phyloP scores from a whole-genome alignment of 2,797 vertebrate genomes.

The Simalia tracyae region DNA sequence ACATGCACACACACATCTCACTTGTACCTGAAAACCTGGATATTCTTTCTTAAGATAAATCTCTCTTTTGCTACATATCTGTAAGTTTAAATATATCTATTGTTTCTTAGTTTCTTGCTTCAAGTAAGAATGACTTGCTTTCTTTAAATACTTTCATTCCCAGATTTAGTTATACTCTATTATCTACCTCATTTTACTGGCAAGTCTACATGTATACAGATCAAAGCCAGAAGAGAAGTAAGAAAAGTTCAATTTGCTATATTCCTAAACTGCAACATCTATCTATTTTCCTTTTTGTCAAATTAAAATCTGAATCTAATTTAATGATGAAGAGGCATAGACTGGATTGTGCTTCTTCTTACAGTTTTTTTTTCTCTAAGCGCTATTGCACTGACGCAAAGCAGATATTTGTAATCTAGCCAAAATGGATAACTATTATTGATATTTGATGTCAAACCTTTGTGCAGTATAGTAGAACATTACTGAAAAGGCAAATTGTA shows the following conservation, averaged over 20 bases:
- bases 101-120: background rate
- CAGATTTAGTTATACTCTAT: background rate
- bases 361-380: background rate
- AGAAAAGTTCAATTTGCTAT: background rate
- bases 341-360: background rate
- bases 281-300: background rate
- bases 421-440: background rate
- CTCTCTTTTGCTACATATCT: constrained; percentile 19
- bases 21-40: background rate
- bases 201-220: background rate
- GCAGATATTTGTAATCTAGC: background rate
- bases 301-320: constrained; percentile 7
- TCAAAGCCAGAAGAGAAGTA: background rate
- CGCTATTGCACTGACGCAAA: background rate
- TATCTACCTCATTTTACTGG: constrained; percentile 4
- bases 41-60: constrained; percentile 21
- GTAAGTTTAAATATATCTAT: constrained; percentile 15
- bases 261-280: background rate
- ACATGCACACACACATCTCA: background rate
- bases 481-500: background rate
- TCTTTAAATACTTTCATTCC: constrained; percentile 18
- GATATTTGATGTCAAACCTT: background rate
- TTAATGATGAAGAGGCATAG: background rate
- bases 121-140: background rate
- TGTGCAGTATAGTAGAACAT: background rate